Percentiles rank a stretch among this genome's conserved stretches.
These are phyloP conservation scores for Solenopsis fugax DNA, from an alignment of 1,140 invertebrate species.

Conservation along the genomic window DNA sequence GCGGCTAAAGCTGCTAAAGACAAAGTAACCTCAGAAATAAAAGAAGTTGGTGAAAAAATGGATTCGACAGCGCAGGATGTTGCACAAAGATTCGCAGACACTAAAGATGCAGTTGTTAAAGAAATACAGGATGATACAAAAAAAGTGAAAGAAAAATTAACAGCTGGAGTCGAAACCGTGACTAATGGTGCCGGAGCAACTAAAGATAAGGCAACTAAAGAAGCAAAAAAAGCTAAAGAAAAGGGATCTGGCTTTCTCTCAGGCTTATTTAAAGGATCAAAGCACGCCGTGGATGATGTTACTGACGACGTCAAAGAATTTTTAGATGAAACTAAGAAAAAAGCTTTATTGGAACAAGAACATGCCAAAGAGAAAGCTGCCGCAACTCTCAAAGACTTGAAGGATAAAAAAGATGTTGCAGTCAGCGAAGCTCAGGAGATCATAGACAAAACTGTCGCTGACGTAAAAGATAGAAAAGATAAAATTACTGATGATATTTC, in stretches of 20 bases:
- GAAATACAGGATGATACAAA: constrained; percentile 65
- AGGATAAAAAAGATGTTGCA: constrained; percentile 18
- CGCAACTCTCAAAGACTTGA: constrained; percentile 28
- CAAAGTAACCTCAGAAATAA: neutral
- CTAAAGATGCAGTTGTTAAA: constrained; percentile 34
- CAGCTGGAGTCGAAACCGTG: neutral
- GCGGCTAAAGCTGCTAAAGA: constrained; percentile 4
- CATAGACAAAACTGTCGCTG: neutral
- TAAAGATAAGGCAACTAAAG: constrained; percentile 65
- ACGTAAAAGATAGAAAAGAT: constrained; percentile 4
- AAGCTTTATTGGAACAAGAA: neutral
- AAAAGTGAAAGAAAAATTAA: constrained; percentile 48
- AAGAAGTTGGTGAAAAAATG: constrained; percentile 39
- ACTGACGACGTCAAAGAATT: constrained; percentile 73
- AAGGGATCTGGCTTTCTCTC: constrained; percentile 72
- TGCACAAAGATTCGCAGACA: constrained; percentile 23
- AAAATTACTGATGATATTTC: constrained; percentile 70
- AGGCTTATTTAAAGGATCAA: constrained; percentile 74
- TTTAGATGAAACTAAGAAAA: constrained; percentile 74
- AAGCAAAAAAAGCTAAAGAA: constrained; percentile 71
- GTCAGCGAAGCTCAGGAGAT: constrained; percentile 10
- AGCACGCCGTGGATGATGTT: constrained; percentile 71
- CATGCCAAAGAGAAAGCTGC: constrained; percentile 51
- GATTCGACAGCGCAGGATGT: constrained; percentile 54
- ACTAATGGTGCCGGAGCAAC: neutral